A percentile compares a stretch with the other conserved stretches of the same genome.
phyloP scores from a whole-genome alignment of 1,140 invertebrate genomes.

The Phortica variegata region DNA sequence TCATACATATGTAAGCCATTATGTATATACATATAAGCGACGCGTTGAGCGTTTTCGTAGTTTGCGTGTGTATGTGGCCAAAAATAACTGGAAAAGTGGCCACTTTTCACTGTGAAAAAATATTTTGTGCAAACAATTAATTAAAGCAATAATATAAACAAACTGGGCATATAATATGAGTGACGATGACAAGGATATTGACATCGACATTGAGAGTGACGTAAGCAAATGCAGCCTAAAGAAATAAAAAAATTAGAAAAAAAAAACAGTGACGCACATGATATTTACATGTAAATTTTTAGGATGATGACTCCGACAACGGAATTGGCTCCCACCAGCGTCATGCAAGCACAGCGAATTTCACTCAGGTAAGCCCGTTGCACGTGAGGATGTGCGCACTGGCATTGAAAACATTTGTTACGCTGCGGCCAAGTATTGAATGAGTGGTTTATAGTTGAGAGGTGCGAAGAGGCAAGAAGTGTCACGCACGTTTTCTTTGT shows the following conservation, averaged over 20 bases:
- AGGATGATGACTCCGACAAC: conserved; percentile 67
- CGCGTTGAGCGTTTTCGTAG: no score
- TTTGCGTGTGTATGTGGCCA: no score
- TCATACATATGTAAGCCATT: no score
- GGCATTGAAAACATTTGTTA: background rate
- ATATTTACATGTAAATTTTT: conserved; percentile 8
- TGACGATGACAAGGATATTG: conserved; percentile 87
- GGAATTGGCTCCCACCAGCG: conserved; percentile 57
- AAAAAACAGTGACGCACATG: background rate
- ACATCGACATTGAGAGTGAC: conserved; percentile 91
- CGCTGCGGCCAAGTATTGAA: background rate
- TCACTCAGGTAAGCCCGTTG: conserved; percentile 32
- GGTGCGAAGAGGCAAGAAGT: conserved; percentile 6
- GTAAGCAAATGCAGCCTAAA: conserved; percentile 58
- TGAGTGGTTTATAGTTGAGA: no score
- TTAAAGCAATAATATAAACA: no score
- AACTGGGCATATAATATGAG: no score
- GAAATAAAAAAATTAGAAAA: no score
- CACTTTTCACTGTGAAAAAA: no score
- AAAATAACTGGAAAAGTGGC: no score
- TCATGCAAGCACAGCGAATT: conserved; percentile 45
- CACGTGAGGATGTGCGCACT: background rate
- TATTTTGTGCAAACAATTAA: no score
- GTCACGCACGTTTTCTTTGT: conserved; percentile 12
- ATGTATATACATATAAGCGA: no score